These are phyloP conservation scores for Chaetops frenatus DNA, from an alignment of 2,113 vertebrate species.

Conservation along the genomic window DNA sequence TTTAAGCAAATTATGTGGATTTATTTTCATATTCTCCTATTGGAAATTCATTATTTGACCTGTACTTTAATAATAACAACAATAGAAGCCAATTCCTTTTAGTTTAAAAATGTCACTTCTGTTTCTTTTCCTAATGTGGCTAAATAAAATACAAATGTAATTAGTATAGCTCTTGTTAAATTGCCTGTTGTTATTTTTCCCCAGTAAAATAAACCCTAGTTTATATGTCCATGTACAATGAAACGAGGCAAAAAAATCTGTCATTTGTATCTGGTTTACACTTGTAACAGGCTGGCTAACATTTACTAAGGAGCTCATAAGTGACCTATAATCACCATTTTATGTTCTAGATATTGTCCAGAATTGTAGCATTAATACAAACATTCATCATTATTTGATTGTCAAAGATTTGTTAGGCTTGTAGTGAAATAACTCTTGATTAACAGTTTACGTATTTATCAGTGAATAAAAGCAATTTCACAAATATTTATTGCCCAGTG, in stretches of 20 bases:
- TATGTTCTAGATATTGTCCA: neutral
- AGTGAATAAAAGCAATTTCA: conserved; percentile 36
- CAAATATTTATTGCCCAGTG: conserved; percentile 25
- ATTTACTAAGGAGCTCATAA: neutral
- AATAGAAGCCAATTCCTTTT: neutral
- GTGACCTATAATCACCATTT: neutral
- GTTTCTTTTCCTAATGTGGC: neutral
- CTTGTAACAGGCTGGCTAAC: neutral
- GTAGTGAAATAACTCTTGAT: neutral
- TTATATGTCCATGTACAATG: neutral
- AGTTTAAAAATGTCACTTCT: neutral
- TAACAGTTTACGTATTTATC: conserved; percentile 47
- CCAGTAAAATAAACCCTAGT: neutral
- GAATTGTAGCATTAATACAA: neutral
- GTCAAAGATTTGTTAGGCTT: neutral
- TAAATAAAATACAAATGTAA: neutral
- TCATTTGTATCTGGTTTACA: neutral
- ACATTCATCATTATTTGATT: neutral
- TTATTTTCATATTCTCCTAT: neutral
- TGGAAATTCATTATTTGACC: neutral
- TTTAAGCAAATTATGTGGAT: neutral
- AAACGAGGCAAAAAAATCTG: neutral
- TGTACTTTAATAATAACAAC: neutral
- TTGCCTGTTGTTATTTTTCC: neutral
- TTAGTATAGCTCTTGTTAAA: neutral